These are phyloP conservation scores for Scotopteryx bipunctaria DNA, from an alignment of 2,888 invertebrate species.

Conservation along the genomic window DNA sequence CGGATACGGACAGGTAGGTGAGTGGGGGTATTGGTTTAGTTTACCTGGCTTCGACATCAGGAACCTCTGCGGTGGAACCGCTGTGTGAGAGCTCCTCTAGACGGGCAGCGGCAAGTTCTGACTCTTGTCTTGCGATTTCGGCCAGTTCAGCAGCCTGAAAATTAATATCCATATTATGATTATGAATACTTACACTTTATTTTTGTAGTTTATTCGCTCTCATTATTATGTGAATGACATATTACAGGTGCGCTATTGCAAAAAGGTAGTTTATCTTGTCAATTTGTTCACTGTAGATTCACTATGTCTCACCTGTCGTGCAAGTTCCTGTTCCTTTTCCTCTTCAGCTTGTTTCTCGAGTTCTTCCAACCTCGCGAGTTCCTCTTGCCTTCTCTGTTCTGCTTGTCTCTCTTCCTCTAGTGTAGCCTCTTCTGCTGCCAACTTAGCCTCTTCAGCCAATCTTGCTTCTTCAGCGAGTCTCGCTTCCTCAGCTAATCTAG, in stretches of 20 bases:
- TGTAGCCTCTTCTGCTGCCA: conserved; percentile 76
- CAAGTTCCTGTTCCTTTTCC: conserved; percentile 86
- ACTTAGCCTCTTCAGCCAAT: conserved; percentile 64
- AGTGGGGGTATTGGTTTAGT: too few species aligned
- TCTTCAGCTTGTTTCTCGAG: conserved; percentile 85
- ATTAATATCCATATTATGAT: background rate
- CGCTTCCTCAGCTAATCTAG: conserved; percentile 62
- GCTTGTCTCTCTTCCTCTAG: conserved; percentile 75
- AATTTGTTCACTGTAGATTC: too few species aligned
- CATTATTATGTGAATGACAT: too few species aligned
- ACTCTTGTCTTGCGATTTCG: conserved; percentile 85
- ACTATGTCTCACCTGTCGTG: conserved; percentile 83
- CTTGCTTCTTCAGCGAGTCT: conserved; percentile 73
- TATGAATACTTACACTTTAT: too few species aligned
- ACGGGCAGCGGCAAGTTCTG: conserved; percentile 83
- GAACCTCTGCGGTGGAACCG: conserved; percentile 66
- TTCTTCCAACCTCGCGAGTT: conserved; percentile 82
- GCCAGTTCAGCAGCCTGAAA: conserved; percentile 86
- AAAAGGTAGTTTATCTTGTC: too few species aligned
- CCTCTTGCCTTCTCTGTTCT: conserved; percentile 82
- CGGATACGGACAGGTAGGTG: too few species aligned
- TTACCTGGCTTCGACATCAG: conserved; percentile 61
- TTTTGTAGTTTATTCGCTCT: too few species aligned
- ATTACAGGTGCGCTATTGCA: too few species aligned
- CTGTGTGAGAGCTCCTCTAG: conserved; percentile 81